Conservation (phyloP, 2,888 invertebrate genomes). For the Synergus japonicus region DNA sequence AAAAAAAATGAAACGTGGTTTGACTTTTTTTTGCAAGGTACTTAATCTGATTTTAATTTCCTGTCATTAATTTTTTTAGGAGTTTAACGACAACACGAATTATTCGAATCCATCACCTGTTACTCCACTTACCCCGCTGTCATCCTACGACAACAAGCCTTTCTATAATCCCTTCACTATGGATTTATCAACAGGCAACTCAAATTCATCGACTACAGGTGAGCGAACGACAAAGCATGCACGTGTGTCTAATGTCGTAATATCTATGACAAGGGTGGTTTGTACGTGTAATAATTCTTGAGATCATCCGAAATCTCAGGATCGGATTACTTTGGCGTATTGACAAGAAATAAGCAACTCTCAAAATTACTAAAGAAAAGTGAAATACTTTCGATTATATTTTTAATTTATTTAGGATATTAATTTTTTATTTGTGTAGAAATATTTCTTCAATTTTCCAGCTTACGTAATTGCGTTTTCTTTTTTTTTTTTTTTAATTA, state of each 20-base stretch:
- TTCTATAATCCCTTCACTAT: constrained; percentile 72
- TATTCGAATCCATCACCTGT: constrained; percentile 57
- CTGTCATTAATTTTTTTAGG: constrained; percentile 54
- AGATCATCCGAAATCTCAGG: background rate
- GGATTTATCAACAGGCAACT: constrained; percentile 62
- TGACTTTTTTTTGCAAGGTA: no score
- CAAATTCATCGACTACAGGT: constrained; percentile 56
- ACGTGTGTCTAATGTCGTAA: background rate
- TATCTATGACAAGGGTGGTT: background rate
- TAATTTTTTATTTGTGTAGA: no score
- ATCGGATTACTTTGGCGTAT: no score
- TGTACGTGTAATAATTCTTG: background rate
- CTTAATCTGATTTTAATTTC: background rate
- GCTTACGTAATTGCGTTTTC: no score
- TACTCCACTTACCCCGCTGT: constrained; percentile 54
- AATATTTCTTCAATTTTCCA: background rate
- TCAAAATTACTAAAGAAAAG: no score
- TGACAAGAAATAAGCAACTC: no score
- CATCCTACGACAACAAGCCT: constrained; percentile 62
- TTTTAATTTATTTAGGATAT: no score
- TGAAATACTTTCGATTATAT: no score
- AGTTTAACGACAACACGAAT: constrained; percentile 65
- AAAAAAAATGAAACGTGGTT: no score
- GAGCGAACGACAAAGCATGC: constrained; percentile 24
- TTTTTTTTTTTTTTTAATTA: no score